A percentile compares a stretch with the other conserved stretches of the same genome.
Conservation (phyloP, 2,888 invertebrate genomes). For the Eurois occulta region DNA sequence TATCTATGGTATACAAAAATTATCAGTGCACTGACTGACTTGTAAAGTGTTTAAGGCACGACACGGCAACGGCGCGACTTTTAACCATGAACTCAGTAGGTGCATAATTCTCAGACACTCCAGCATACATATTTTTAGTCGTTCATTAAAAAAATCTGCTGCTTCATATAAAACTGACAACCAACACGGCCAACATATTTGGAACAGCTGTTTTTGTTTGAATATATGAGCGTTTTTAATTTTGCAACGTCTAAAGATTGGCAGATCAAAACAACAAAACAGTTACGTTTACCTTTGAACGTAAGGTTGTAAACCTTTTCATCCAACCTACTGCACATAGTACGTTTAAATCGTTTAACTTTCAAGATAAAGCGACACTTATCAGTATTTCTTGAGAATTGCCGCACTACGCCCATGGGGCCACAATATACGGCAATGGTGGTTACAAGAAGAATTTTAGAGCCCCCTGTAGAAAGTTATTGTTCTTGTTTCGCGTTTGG, state of each 20-base stretch:
- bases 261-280: background rate
- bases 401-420: constrained; percentile 61
- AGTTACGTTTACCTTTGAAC: background rate
- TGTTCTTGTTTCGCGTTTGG: constrained; percentile 58
- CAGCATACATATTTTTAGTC: background rate
- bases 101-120: background rate
- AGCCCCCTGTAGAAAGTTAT: constrained; percentile 42
- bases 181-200: background rate
- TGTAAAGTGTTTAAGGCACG: background rate
- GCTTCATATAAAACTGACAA: background rate
- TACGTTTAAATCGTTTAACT: constrained; percentile 72
- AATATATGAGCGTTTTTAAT: background rate
- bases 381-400: constrained; percentile 68
- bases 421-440: constrained; percentile 53
- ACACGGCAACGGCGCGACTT: background rate
- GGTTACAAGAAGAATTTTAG: constrained; percentile 65
- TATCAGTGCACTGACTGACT: background rate
- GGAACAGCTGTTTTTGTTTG: background rate
- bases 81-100: background rate
- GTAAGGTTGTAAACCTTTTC: constrained; percentile 28
- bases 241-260: background rate
- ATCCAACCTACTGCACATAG: background rate
- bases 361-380: constrained; percentile 65
- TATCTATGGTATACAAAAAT: background rate
- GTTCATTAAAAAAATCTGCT: background rate